Base-by-base conservation (phyloP, 1,140 invertebrate species). In the Microplitis mediator region DNA sequence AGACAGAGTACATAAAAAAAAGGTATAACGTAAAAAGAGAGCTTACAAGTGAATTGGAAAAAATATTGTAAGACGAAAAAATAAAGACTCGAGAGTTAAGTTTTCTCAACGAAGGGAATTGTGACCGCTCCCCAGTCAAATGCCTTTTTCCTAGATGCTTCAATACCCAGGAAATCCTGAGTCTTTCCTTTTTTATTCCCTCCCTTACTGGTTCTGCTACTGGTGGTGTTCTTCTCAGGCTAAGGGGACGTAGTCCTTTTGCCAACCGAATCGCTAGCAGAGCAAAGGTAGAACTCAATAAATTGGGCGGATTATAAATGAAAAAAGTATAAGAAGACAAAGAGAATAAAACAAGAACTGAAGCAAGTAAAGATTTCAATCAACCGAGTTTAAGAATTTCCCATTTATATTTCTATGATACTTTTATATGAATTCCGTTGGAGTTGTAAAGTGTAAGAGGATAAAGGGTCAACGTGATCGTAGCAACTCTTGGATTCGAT, bases 101-200 rank as follows among this genome's bases (percentile, higher is more conserved):
- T 39, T 69, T 69, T 69, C 36, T 16, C 56, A 61, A 62, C 52
- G 16, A 62, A 45, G 56, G 36, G 68, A 69, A 69, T 69, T 23
- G 56, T 32, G 56, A 58, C 56, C 35, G 68, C 13, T 36, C 58
- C 32, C 45, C 13, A 71, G 69, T 34, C 31, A 71, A 71, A 71
- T 71, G 69, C 69, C 60, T 64, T 36, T 62, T 62, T 64, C 45
- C 23, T 71, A 64, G 69, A 71, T 71, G 69, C 45, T 36, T 71
- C 60, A 71, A 71, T 71, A 71, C 50, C 60, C 69, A 71, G 69
- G 69, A 71, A 64, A 71, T 71, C 69, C 69, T 60, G 32, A 31
- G 60, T 71, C 61, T 71, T 71, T 71, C 69, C 69, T 71, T 23
- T 50, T 71, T 45, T 45, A 63, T 71, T 61, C 61, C 69, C 60